Conservation (phyloP, 2,113 vertebrate species). For the Oncorhynchus mykiss region DNA sequence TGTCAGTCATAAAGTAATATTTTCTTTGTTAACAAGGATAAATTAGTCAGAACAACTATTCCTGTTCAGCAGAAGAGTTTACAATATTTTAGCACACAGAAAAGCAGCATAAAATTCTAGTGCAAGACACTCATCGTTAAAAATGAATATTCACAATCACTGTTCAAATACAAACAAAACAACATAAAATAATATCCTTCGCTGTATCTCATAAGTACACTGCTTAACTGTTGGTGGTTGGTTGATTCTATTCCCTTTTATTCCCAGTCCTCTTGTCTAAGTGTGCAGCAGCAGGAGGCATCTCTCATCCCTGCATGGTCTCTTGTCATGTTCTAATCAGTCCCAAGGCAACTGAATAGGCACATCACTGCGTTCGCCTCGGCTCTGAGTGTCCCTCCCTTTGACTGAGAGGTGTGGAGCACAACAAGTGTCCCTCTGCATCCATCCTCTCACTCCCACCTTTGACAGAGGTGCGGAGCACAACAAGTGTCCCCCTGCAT, state of each 20-base stretch:
- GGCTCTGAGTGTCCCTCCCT: neutral
- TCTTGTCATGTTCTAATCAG: neutral
- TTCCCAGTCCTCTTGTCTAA: neutral
- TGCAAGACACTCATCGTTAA: neutral
- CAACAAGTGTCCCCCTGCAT: too few relatives aligned
- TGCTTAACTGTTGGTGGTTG: neutral
- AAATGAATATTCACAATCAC: neutral
- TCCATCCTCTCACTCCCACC: too few relatives aligned
- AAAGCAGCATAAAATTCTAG: neutral
- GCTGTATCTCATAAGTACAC: neutral
- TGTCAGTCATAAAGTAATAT: neutral
- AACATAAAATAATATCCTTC: neutral
- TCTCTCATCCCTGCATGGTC: neutral
- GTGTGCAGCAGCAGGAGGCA: neutral
- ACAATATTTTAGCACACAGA: neutral
- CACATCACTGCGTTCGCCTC: neutral
- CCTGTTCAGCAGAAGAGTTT: neutral
- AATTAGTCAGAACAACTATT: neutral
- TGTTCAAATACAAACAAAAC: neutral
- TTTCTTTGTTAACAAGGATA: neutral
- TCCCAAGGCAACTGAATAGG: neutral
- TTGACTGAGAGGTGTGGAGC: too few relatives aligned
- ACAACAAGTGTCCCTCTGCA: too few relatives aligned
- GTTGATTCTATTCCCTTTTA: neutral
- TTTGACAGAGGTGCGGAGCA: too few relatives aligned